A percentile compares a stretch with the other conserved stretches of the same genome.
Evolutionary conservation across 2,113 vertebrate genomes (phyloP).

Genomic region (Turnix velox): DNA sequence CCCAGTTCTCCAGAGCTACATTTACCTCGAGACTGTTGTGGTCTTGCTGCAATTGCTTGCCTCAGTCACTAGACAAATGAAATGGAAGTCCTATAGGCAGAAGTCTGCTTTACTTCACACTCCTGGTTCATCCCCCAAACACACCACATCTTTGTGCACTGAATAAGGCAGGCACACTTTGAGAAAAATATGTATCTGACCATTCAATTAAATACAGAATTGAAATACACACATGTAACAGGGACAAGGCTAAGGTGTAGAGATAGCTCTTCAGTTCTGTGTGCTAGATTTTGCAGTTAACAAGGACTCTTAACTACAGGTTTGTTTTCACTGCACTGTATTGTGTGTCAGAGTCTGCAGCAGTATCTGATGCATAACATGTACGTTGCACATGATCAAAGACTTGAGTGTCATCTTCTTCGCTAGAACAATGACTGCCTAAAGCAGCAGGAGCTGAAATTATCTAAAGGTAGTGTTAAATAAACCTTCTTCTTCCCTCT

Average conservation of each 20-base stretch:
- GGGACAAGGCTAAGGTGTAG: background rate
- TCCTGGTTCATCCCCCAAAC: background rate
- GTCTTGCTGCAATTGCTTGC: background rate
- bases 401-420: conserved; percentile 18
- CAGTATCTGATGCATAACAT: conserved; percentile 60
- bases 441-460: conserved; percentile 56
- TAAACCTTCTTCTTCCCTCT: conserved; percentile 42
- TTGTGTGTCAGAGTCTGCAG: conserved; percentile 55
- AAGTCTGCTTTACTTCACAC: background rate
- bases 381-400: conserved; percentile 48
- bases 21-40: background rate
- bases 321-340: conserved; percentile 21
- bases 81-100: background rate
- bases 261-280: background rate
- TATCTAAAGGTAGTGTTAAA: conserved; percentile 54
- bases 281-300: conserved; percentile 3
- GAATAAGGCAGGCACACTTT: background rate
- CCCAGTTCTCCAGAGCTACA: background rate
- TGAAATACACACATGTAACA: background rate
- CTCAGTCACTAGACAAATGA: background rate
- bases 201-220: background rate
- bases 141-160: background rate
- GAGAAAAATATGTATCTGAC: background rate
- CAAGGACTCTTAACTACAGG: background rate
- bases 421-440: conserved; percentile 61